Base-by-base conservation (phyloP, 2,888 invertebrate genomes). In the Hypomecis atomaria region DNA sequence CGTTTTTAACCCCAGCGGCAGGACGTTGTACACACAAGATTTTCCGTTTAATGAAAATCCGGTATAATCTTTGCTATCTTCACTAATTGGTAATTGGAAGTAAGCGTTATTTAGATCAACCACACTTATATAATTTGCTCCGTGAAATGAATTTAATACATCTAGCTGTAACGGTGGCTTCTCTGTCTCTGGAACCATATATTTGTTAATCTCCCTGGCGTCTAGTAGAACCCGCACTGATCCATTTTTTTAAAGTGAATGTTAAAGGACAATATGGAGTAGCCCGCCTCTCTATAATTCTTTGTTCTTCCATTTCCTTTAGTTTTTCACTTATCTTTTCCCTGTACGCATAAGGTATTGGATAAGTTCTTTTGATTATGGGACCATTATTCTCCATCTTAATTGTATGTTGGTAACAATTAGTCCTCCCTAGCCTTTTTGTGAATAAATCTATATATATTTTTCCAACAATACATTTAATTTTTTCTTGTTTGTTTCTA, bases 261-360 rank as follows among this genome's bases (percentile, higher is more conserved):
- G 69, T 74, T 0, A 76, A 34, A 0, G 75, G 74, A 42, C 72
- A 54, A 52, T 73, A 67, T 4, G 72, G 66, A 0, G 67, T 70
- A 0, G 70, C 33, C 1, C 44, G 9, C 4, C 69, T 59, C 7
- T 54, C 62, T 0, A 75, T 72, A 7, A 74, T 72, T 5, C 67
- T 67, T 11, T 56, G 37, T 0, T 56, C 11, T 33, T 66, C 73
- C 62, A 75, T 62, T 47, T 75, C 72, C 0, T 10, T 23, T 11
- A 73, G 42, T 47, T 73, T 72, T 11, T 43, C 23, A 11, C 70
- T 69, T 0, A 77, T 34, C 34, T 69, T 70, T 0, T 37, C 34
- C 4, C 74, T 50, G 66, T 75, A 71, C 0, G 74, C 72, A 54
- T 67, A 74, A 0, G 74, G 73, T 8, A 77, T 33, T 0, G 73